These are phyloP conservation scores for Pyrocephalus nanus DNA, from an alignment of 2,797 vertebrate genomes.

Conservation along the genomic window DNA sequence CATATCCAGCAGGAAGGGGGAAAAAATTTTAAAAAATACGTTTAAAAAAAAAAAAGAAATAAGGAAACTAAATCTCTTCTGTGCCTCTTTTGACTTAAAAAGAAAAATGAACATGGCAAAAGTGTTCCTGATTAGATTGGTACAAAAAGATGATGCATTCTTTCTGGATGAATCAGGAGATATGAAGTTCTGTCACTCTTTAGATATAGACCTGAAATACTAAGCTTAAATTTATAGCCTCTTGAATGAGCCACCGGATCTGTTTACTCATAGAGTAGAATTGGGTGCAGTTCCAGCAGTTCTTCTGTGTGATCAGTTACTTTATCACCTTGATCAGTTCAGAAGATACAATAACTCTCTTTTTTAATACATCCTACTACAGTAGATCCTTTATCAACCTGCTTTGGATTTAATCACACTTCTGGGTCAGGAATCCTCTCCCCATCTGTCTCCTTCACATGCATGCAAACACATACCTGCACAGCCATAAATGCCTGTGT, in stretches of 20 bases:
- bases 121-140: conserved; percentile 75
- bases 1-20: neutral
- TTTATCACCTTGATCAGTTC: conserved; percentile 75
- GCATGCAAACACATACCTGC: neutral
- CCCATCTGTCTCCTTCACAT: conserved; percentile 29
- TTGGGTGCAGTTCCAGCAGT: conserved; percentile 60
- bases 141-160: conserved; percentile 75
- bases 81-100: conserved; percentile 64
- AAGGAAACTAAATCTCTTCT: conserved; percentile 57
- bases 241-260: conserved; percentile 58
- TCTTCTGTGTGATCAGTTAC: conserved; percentile 63
- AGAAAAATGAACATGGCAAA: conserved; percentile 77
- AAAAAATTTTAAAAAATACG: too few species aligned
- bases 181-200: conserved; percentile 74
- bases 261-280: conserved; percentile 70
- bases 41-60: neutral
- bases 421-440: conserved; percentile 20
- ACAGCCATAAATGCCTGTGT: neutral
- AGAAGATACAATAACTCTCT: conserved; percentile 73
- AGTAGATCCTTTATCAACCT: conserved; percentile 72
- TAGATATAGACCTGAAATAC: conserved; percentile 76
- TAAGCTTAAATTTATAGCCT: conserved; percentile 74
- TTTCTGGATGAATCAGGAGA: conserved; percentile 74
- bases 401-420: conserved; percentile 65
- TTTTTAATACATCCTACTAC: conserved; percentile 61